These are phyloP conservation scores for Ceriagrion tenellum DNA, from an alignment of 2,888 invertebrate genomes.

Conservation along the genomic window DNA sequence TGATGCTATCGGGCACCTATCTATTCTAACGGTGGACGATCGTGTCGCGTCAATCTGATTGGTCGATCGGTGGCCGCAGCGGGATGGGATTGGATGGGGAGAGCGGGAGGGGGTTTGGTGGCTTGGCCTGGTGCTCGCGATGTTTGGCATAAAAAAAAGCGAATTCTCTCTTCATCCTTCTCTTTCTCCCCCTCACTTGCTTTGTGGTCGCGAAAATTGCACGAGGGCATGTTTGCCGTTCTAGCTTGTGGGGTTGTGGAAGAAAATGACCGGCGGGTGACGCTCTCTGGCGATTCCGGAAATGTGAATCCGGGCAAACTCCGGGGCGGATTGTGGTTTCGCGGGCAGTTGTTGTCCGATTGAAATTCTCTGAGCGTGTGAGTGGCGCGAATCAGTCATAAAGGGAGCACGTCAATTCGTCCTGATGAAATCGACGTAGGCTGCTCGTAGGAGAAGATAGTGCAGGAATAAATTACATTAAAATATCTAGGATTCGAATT, in stretches of 20 bases:
- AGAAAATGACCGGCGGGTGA: not conserved
- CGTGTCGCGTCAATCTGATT: slow-evolving; percentile 2
- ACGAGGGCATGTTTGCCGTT: not conserved
- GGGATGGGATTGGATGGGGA: not conserved
- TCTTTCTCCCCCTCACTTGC: not conserved
- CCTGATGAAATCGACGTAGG: not conserved
- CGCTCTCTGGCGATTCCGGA: not conserved
- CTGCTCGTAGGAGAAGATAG: too few relatives aligned
- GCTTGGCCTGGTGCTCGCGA: not conserved
- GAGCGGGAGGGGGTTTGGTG: not conserved
- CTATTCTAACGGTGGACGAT: not conserved
- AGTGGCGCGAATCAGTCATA: not conserved
- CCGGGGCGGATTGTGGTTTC: not conserved
- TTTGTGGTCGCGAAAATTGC: not conserved
- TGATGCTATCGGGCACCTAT: not conserved
- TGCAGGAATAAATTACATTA: too few relatives aligned
- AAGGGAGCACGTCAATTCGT: not conserved
- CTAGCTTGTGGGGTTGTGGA: too few relatives aligned
- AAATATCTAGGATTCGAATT: too few relatives aligned
- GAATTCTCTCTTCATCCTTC: too few relatives aligned
- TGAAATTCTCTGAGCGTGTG: not conserved
- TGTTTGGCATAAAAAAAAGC: not conserved
- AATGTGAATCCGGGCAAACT: not conserved
- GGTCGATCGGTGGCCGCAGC: not conserved
- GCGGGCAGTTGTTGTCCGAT: not conserved